Evolutionary conservation across 1,140 invertebrate genomes (phyloP).

Genomic region (Drosophila saltans): DNA sequence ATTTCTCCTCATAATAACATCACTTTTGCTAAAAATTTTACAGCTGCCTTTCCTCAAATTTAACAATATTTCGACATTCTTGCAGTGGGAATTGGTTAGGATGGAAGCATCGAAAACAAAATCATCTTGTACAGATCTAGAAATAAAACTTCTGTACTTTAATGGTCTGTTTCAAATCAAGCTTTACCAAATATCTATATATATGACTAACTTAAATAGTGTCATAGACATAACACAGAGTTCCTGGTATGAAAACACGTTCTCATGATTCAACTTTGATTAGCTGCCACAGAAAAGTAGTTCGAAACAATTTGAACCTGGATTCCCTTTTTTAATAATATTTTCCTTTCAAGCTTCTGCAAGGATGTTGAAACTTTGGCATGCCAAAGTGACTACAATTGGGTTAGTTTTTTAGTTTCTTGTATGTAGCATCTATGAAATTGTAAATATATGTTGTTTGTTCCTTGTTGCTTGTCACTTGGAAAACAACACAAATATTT

Average conservation of each 20-base stretch:
- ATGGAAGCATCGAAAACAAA: too few relatives aligned
- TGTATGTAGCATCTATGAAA: conserved; percentile 13
- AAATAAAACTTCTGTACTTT: too few relatives aligned
- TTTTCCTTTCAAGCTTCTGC: background rate
- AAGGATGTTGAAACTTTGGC: conserved; percentile 1
- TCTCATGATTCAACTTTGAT: background rate
- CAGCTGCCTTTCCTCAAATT: conserved; percentile 10
- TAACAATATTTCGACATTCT: background rate
- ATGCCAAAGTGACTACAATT: conserved; percentile 5
- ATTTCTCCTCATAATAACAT: conserved; percentile 11
- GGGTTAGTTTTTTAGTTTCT: conserved; percentile 4
- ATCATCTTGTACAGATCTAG: too few relatives aligned
- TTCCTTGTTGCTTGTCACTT: conserved; percentile 32
- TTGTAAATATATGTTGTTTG: conserved; percentile 34
- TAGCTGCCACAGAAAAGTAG: too few relatives aligned
- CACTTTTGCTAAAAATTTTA: conserved; percentile 29
- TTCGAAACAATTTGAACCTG: background rate
- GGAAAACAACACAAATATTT: conserved; percentile 47
- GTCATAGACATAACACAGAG: background rate
- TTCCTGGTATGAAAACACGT: background rate
- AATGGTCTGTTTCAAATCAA: too few relatives aligned
- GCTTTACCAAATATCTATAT: too few relatives aligned
- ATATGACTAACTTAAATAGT: background rate
- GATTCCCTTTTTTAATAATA: background rate
- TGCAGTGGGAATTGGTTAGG: background rate